Conservation (phyloP, 1,140 invertebrate genomes). For the Drosophila fuyamai region DNA sequence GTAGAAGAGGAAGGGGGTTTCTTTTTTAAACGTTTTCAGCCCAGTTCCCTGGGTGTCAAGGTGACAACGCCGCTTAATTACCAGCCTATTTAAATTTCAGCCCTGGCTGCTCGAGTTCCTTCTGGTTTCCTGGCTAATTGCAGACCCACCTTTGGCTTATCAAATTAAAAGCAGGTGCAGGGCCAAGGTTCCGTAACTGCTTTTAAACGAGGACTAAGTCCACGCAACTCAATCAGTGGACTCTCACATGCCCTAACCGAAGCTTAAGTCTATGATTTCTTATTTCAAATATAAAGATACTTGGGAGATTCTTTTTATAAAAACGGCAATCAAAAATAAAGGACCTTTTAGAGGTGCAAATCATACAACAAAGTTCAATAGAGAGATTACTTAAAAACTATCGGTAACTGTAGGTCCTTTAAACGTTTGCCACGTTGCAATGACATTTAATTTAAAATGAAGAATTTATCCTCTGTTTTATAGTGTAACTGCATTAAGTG, state of each 20-base stretch:
- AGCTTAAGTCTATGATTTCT: not conserved
- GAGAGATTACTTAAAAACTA: too few relatives aligned
- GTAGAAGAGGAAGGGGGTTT: not conserved
- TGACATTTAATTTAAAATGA: too few relatives aligned
- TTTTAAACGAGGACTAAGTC: not conserved
- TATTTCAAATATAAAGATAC: too few relatives aligned
- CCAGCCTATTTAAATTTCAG: constrained; percentile 44
- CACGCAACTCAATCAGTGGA: not conserved
- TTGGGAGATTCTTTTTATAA: too few relatives aligned
- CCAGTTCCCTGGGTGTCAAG: constrained; percentile 28
- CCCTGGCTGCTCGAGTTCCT: constrained; percentile 4
- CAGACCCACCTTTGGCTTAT: constrained; percentile 48
- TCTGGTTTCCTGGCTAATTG: constrained; percentile 43
- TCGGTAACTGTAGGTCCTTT: too few relatives aligned
- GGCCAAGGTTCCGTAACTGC: not conserved
- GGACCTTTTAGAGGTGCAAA: too few relatives aligned
- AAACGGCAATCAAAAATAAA: too few relatives aligned
- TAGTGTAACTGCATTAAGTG: not conserved
- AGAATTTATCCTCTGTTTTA: too few relatives aligned
- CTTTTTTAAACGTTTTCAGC: not conserved
- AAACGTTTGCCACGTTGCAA: too few relatives aligned
- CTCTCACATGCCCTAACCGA: not conserved
- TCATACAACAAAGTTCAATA: too few relatives aligned
- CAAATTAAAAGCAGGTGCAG: constrained; percentile 50
- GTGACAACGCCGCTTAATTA: constrained; percentile 49